A percentile compares a stretch with the other conserved stretches of the same genome.
These are phyloP conservation scores for Pyrrhura leucotis DNA, from an alignment of 2,797 vertebrate genomes.

Conservation along the genomic window DNA sequence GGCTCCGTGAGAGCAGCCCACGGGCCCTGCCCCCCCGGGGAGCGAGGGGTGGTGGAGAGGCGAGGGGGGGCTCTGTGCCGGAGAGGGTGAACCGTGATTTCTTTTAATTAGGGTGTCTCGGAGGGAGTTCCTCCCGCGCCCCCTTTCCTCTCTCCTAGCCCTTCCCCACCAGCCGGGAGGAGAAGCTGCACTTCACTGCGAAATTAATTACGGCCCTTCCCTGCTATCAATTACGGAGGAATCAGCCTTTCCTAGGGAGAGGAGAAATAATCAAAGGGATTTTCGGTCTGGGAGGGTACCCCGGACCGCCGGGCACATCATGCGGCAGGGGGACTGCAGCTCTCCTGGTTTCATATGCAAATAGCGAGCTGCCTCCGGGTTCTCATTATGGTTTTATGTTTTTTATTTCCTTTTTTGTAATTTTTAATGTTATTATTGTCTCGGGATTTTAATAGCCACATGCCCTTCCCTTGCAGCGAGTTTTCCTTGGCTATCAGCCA, in stretches of 20 bases:
- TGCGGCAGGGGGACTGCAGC: conserved; percentile 4
- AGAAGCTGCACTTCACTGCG: conserved; percentile 5
- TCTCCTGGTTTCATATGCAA: conserved; percentile 59
- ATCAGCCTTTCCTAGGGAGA: conserved; percentile 76
- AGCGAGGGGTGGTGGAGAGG: background rate
- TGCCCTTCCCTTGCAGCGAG: conserved; percentile 21
- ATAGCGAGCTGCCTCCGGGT: conserved; percentile 29
- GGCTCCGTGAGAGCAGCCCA: conserved; percentile 30
- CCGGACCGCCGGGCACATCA: conserved; percentile 5
- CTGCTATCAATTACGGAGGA: conserved; percentile 81
- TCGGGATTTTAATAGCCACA: conserved; percentile 22
- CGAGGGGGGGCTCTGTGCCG: background rate
- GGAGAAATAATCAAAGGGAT: conserved; percentile 81
- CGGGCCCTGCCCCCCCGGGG: conserved; percentile 23
- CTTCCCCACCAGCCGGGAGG: background rate
- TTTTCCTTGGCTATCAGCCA: conserved; percentile 3
- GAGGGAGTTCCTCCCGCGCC: background rate
- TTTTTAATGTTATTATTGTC: conserved; percentile 22
- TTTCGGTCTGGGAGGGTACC: background rate
- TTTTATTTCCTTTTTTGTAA: background rate
- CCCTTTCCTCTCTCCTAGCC: background rate
- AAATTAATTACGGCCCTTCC: conserved; percentile 80
- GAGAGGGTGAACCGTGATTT: background rate
- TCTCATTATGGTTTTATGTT: conserved; percentile 26
- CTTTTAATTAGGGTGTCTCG: background rate